Conservation (phyloP, 2,888 invertebrate species). For the Fragum fragum region DNA sequence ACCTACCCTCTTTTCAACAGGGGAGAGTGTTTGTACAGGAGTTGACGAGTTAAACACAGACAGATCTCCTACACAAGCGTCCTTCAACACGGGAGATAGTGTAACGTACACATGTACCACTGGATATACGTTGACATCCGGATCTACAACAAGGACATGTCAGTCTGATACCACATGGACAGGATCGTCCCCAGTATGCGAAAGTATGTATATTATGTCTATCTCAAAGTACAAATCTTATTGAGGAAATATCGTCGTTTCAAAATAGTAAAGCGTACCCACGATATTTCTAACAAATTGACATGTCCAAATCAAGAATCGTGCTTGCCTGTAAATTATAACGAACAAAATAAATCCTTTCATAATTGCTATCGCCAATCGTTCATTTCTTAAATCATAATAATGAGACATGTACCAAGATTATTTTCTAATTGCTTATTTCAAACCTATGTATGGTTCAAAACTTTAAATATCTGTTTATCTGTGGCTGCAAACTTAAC, state of each 20-base stretch:
- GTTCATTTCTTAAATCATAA: too few species aligned
- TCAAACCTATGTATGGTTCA: too few species aligned
- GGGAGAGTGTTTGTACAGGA: neutral
- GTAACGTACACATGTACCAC: slow-evolving; percentile 46
- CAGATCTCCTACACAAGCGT: neutral
- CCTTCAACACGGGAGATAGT: slow-evolving; percentile 1
- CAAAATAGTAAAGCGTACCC: neutral
- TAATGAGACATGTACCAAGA: too few species aligned
- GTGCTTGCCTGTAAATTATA: neutral
- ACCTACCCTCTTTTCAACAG: neutral
- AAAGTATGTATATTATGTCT: slow-evolving; percentile 54
- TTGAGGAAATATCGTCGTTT: neutral
- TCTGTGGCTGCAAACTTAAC: too few species aligned
- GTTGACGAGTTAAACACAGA: slow-evolving; percentile 2
- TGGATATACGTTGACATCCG: slow-evolving; percentile 54
- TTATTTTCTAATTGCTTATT: too few species aligned
- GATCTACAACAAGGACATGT: slow-evolving; percentile 46
- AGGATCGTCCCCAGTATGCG: slow-evolving; percentile 44
- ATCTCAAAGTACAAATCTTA: neutral
- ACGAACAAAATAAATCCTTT: too few species aligned
- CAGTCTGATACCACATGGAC: slow-evolving; percentile 41
- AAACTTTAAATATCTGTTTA: too few species aligned
- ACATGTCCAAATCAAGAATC: neutral
- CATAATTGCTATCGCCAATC: too few species aligned
- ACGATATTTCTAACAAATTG: neutral